These are phyloP conservation scores for Aphodius granarius DNA, from an alignment of 2,888 invertebrate genomes.

Conservation along the genomic window DNA sequence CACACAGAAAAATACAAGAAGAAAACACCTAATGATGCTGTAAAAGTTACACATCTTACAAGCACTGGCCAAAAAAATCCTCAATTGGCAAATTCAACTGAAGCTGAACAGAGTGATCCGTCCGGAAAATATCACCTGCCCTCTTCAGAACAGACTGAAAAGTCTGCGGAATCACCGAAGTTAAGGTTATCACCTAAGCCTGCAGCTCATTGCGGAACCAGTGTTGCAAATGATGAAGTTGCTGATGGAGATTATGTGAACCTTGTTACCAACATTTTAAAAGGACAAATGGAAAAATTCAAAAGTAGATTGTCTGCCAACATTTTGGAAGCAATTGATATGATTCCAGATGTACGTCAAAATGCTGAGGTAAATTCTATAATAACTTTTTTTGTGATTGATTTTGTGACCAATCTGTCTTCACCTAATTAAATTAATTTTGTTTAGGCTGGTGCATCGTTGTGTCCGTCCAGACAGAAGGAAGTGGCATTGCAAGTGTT, in stretches of 20 bases:
- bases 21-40: not conserved
- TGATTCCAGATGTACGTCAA: not conserved
- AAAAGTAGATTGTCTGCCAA: not conserved
- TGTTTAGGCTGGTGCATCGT: constrained; percentile 33
- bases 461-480: constrained; percentile 39
- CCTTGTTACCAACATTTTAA: not conserved
- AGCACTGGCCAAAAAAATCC: too few relatives aligned
- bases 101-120: not conserved
- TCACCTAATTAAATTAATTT: not conserved
- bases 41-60: not conserved
- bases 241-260: not conserved
- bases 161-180: too few relatives aligned
- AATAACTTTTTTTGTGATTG: too few relatives aligned
- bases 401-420: too few relatives aligned
- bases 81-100: not conserved
- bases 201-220: not conserved
- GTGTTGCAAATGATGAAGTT: too few relatives aligned
- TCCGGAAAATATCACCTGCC: too few relatives aligned
- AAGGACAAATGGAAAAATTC: not conserved
- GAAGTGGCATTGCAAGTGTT: constrained; percentile 46
- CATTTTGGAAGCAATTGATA: not conserved
- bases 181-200: too few relatives aligned
- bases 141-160: too few relatives aligned
- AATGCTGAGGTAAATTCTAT: not conserved
- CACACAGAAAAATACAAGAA: not conserved